Evolutionary conservation across 2,888 invertebrate species (phyloP), one percentile per base, ranked within the genome.

Genomic region (Hirtodrosophila alboralis): DNA sequence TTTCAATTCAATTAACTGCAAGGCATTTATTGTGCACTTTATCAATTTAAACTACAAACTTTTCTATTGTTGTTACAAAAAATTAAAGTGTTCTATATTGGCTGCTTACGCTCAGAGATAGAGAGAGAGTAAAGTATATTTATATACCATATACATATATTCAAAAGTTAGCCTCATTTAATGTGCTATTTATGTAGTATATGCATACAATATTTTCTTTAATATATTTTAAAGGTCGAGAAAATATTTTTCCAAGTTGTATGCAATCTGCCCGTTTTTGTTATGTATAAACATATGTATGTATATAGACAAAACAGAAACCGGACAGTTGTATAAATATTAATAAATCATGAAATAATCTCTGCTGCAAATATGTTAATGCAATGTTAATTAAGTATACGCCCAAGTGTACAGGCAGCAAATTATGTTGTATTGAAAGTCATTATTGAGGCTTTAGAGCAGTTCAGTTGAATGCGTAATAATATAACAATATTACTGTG

Each of bases 211-310:
- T 28, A 67, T 36, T 34, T 51, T 73, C 43, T 45, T 52, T 1
- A 36, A 23, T 2, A 51, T 13, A 27, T 56, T 67, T n/a, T n/a
- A 51, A 80, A 76, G 84, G 84, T 73, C 63, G 48, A 61, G 51
- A 45, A 77, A 81, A 84, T 60, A 58, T 53, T 62, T 44, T 53
- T 38, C 16, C 33, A 44, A 30, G 16, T 36, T 6, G 12, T 34
- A n/a, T 33, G 44, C 52, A 26, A 53, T 23, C 66, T 48, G 84
- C 58, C 59, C 52, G 49, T 37, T 34, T 34, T 47, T 40, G 37
- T n/a, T n/a, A 52, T 52, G 53, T 68, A 68, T 65, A 80, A 76
- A 79, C 84, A 84, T 84, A 79, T 66, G n/a, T n/a, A n/a, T n/a
- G n/a, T n/a, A n/a, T n/a, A n/a, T n/a, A n/a, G n/a, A n/a, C n/a